Conservation (phyloP, 2,888 invertebrate genomes). For the Asteroscopus sphinx region DNA sequence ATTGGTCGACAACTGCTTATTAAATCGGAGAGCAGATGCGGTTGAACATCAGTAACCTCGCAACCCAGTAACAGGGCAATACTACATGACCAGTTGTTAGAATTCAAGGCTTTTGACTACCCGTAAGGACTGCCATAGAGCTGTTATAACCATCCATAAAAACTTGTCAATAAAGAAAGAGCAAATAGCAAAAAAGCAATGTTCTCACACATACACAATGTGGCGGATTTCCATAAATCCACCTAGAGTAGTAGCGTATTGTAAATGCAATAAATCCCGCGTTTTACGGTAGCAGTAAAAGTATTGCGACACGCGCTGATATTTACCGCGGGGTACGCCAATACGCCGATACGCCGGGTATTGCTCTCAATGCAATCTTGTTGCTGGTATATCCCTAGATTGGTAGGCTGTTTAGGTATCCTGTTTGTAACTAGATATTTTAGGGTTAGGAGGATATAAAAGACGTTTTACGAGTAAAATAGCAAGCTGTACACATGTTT, state of each 20-base stretch:
- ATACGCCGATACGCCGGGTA: constrained; percentile 28
- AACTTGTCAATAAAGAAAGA: neutral
- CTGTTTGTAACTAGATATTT: constrained; percentile 15
- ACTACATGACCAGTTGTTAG: no score
- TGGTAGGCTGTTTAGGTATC: constrained; percentile 19
- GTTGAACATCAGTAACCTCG: no score
- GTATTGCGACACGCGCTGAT: constrained; percentile 55
- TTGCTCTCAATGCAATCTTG: constrained; percentile 46
- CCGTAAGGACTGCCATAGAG: no score
- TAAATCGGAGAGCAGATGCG: no score
- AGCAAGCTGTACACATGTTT: no score
- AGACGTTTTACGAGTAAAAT: neutral
- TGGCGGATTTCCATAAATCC: constrained; percentile 41
- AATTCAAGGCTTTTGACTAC: no score
- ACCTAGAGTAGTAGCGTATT: constrained; percentile 43
- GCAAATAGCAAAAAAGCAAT: constrained; percentile 2
- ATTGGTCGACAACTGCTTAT: no score
- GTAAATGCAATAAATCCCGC: constrained; percentile 55
- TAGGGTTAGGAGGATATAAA: neutral
- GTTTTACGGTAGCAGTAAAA: constrained; percentile 57
- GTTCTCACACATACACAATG: constrained; percentile 1
- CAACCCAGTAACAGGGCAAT: no score
- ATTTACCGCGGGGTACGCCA: constrained; percentile 33
- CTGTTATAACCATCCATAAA: no score
- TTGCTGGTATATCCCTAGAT: constrained; percentile 17